These are phyloP conservation scores for Vulpes vulpes DNA, from an alignment of 2,113 vertebrate genomes.

Conservation along the genomic window DNA sequence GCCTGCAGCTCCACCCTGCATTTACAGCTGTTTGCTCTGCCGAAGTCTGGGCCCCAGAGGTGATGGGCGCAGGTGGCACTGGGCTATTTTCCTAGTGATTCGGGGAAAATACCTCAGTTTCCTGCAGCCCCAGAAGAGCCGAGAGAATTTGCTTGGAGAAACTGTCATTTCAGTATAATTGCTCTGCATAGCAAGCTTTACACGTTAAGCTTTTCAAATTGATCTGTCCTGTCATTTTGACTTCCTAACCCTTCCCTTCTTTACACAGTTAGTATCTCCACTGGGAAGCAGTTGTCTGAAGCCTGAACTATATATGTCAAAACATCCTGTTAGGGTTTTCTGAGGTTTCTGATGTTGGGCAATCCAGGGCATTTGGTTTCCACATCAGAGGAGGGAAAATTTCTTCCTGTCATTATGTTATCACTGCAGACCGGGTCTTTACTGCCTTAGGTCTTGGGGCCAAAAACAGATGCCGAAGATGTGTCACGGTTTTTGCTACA, in stretches of 20 bases:
- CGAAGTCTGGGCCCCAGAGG: background rate
- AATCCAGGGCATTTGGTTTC: constrained; percentile 43
- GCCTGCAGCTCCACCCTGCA: too few species aligned
- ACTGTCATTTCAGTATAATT: background rate
- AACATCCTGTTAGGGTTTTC: constrained; percentile 43
- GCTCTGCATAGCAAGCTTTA: background rate
- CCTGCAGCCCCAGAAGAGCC: background rate
- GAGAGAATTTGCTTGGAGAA: constrained; percentile 52
- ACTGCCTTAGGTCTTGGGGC: background rate
- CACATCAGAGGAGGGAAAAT: constrained; percentile 52
- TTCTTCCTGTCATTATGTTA: constrained; percentile 58
- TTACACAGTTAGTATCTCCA: background rate
- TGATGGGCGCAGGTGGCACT: background rate
- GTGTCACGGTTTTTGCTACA: background rate
- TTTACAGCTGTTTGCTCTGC: background rate
- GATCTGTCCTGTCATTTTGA: constrained; percentile 16
- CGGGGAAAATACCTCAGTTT: background rate
- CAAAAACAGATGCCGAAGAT: background rate
- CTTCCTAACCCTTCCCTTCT: constrained; percentile 15
- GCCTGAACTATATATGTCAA: constrained; percentile 64
- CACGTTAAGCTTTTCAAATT: background rate
- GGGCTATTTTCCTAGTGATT: background rate
- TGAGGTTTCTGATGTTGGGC: constrained; percentile 58
- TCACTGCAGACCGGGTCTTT: background rate
- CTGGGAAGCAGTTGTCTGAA: constrained; percentile 66